A percentile compares a stretch with the other conserved stretches of the same genome.
Evolutionary conservation across 2,113 vertebrate species (phyloP).

Genomic region (Antechinus stuartii): DNA sequence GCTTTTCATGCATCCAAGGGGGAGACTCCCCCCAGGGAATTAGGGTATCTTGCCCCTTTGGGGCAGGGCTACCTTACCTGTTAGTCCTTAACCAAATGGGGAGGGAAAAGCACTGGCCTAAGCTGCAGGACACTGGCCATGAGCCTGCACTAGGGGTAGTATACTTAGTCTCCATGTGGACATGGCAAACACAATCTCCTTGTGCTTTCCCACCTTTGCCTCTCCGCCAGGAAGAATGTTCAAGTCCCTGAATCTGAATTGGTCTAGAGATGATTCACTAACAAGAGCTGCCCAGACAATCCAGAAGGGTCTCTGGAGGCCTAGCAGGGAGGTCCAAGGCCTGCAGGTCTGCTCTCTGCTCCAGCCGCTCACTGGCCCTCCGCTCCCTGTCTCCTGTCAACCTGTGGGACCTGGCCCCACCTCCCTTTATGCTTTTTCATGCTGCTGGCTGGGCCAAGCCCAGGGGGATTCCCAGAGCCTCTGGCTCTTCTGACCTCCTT

Average conservation of each 20-base stretch:
- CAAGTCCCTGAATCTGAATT: conserved; percentile 55
- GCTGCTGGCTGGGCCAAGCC: conserved; percentile 27
- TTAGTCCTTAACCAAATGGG: not conserved
- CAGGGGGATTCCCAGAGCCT: conserved; percentile 30
- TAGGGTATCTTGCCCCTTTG: not conserved
- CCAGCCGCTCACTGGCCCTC: not conserved
- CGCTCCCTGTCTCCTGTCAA: conserved; percentile 4
- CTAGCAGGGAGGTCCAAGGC: conserved; percentile 69
- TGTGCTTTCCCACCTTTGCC: not conserved
- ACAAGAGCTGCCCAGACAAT: conserved; percentile 55
- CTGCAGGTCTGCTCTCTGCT: not conserved
- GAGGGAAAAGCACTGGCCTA: not conserved
- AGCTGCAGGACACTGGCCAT: not conserved
- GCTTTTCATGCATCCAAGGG: not conserved
- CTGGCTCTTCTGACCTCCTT: conserved; percentile 32
- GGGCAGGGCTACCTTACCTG: not conserved
- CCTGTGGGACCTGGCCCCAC: conserved; percentile 33
- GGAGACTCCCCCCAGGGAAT: not conserved
- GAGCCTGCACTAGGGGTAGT: not conserved
- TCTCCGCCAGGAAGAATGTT: conserved; percentile 40
- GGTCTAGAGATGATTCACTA: conserved; percentile 64
- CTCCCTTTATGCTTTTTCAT: conserved; percentile 54
- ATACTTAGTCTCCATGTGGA: not conserved
- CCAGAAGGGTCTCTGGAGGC: conserved; percentile 62
- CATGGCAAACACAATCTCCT: not conserved